Percentiles rank a stretch among this genome's conserved stretches.
Evolutionary conservation across 35 echinoderm and acorn worm genomes (phyloP).

Genomic region (Patiria miniata): DNA sequence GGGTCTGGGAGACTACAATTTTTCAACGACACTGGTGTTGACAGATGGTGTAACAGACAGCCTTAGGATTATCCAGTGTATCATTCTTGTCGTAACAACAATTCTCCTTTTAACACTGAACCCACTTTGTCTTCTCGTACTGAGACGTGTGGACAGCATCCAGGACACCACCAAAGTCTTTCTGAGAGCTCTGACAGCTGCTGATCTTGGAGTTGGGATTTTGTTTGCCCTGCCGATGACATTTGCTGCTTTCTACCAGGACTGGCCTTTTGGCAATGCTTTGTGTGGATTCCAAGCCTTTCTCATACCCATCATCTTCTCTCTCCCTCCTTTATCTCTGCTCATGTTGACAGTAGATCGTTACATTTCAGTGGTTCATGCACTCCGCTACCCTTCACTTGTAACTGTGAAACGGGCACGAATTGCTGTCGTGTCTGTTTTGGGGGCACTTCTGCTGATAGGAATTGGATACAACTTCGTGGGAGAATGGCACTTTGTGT

Average conservation of each 20-base stretch:
- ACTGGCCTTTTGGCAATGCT: background rate
- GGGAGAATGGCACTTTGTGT: too few relatives aligned
- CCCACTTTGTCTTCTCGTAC: background rate
- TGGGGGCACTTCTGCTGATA: too few relatives aligned
- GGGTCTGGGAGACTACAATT: too few relatives aligned
- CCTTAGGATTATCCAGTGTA: too few relatives aligned
- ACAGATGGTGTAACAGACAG: too few relatives aligned
- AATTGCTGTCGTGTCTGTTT: too few relatives aligned
- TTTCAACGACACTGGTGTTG: too few relatives aligned
- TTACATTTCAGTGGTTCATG: slow-evolving; percentile 13
- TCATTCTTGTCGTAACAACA: too few relatives aligned
- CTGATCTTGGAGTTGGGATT: slow-evolving; percentile 4
- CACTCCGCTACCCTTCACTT: too few relatives aligned
- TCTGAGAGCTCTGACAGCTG: background rate
- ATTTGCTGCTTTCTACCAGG: background rate
- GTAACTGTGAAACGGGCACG: too few relatives aligned
- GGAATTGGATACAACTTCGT: too few relatives aligned
- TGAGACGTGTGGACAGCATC: slow-evolving; percentile 6
- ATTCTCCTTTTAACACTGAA: background rate
- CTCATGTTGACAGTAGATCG: background rate
- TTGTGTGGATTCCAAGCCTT: background rate
- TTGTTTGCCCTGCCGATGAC: background rate
- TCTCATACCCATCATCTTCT: background rate
- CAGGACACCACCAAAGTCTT: slow-evolving; percentile 18
- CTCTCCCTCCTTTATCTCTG: background rate